phyloP scores from a whole-genome alignment of 2,888 invertebrate genomes.

The Epirrhoe tristata region DNA sequence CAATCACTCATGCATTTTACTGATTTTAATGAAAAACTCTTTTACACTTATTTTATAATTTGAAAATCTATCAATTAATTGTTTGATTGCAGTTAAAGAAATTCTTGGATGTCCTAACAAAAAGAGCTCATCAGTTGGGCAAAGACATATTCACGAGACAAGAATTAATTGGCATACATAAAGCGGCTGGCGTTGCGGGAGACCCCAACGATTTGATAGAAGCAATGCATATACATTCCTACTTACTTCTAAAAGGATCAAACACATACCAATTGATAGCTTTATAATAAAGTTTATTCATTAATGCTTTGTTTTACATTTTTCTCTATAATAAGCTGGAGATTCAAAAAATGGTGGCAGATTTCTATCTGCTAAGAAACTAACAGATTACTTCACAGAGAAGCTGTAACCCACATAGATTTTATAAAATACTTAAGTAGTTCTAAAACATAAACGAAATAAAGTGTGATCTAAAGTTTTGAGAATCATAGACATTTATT shows the following conservation, averaged over 20 bases:
- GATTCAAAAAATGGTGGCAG: neutral
- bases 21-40: no score
- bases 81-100: constrained; percentile 86
- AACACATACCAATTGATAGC: constrained; percentile 88
- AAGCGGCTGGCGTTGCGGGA: constrained; percentile 86
- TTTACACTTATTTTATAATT: no score
- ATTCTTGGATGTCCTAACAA: constrained; percentile 89
- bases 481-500: no score
- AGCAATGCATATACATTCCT: constrained; percentile 93
- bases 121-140: constrained; percentile 86
- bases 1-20: no score
- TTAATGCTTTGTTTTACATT: constrained; percentile 15
- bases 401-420: neutral
- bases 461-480: no score
- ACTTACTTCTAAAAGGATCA: constrained; percentile 92
- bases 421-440: no score
- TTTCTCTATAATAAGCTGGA: neutral
- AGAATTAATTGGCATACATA: constrained; percentile 91
- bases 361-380: neutral
- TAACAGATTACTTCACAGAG: neutral
- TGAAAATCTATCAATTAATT: constrained; percentile 12
- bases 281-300: constrained; percentile 51
- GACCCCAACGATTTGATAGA: constrained; percentile 90
- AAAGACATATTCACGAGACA: constrained; percentile 90
- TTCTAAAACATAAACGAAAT: no score